phyloP scores from a whole-genome alignment of 2,113 vertebrate species.

The Paraplagusia blochii region DNA sequence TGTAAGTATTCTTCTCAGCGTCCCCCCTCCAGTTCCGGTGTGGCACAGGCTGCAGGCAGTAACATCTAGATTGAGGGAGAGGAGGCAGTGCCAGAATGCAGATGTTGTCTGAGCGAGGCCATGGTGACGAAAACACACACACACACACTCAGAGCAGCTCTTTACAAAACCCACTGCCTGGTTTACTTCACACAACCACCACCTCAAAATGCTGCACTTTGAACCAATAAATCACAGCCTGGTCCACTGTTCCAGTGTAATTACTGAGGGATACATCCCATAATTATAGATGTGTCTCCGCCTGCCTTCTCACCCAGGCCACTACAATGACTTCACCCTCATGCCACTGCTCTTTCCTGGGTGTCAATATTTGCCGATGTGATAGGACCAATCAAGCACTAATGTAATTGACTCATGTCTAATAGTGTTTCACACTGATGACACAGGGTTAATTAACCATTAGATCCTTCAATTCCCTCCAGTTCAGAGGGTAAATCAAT shows the following conservation, averaged over 20 bases:
- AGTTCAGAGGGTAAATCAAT: conserved; percentile 42
- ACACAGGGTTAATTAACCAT: conserved; percentile 66
- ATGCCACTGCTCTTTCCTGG: conserved; percentile 3
- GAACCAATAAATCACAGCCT: conserved; percentile 20
- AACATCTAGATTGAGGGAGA: conserved; percentile 70
- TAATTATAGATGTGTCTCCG: conserved; percentile 16
- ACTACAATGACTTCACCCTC: conserved; percentile 3
- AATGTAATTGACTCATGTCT: conserved; percentile 66
- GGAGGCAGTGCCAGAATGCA: conserved; percentile 68
- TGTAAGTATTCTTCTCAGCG: conserved; percentile 76
- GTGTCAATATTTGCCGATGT: conserved; percentile 52
- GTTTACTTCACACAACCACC: conserved; percentile 29
- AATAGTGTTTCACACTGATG: conserved; percentile 51
- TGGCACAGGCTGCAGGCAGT: conserved; percentile 71
- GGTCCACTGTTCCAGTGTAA: conserved; percentile 41
- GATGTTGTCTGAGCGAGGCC: conserved; percentile 51
- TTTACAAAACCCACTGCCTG: conserved; percentile 31
- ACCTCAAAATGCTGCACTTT: conserved; percentile 21
- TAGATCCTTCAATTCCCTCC: conserved; percentile 43
- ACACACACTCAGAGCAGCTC: conserved; percentile 14
- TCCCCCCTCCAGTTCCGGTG: conserved; percentile 67
- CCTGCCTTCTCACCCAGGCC: conserved; percentile 14
- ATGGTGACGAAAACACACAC: conserved; percentile 8
- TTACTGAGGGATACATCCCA: conserved; percentile 21
- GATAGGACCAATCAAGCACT: conserved; percentile 51